phyloP scores from a whole-genome alignment of 1,140 invertebrate species.

The Orius laevigatus region DNA sequence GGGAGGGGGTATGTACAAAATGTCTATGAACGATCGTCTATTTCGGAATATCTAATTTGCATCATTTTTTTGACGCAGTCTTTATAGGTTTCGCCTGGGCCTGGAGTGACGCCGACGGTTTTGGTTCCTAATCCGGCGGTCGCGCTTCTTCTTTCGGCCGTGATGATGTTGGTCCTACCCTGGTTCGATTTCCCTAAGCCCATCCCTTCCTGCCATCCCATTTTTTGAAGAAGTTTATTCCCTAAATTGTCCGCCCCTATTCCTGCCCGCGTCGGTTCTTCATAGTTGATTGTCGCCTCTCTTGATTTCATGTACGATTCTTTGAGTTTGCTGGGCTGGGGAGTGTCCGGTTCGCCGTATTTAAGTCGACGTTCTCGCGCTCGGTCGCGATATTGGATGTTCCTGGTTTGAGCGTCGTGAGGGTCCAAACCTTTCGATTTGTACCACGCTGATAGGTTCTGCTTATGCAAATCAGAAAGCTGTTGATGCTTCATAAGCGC shows the following conservation, averaged over 20 bases:
- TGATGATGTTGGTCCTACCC: slow-evolving; percentile 82
- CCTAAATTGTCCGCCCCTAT: slow-evolving; percentile 82
- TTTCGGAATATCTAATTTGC: slow-evolving; percentile 64
- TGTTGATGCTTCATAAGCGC: slow-evolving; percentile 80
- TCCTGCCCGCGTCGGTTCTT: slow-evolving; percentile 48
- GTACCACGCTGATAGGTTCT: slow-evolving; percentile 64
- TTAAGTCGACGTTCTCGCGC: slow-evolving; percentile 90
- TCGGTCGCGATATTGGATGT: slow-evolving; percentile 71
- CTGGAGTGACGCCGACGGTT: slow-evolving; percentile 49
- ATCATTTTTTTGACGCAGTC: slow-evolving; percentile 85
- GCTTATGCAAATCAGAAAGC: slow-evolving; percentile 88
- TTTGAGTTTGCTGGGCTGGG: slow-evolving; percentile 51
- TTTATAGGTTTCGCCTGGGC: slow-evolving; percentile 72
- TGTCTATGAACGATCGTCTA: slow-evolving; percentile 23
- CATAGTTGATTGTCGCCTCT: slow-evolving; percentile 35
- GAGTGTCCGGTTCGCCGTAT: slow-evolving; percentile 74
- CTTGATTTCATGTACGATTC: slow-evolving; percentile 44
- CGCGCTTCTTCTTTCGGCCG: slow-evolving; percentile 47
- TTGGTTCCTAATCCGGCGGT: slow-evolving; percentile 61
- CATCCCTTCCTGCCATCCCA: slow-evolving; percentile 96
- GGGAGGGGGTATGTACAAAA: no score
- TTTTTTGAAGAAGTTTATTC: slow-evolving; percentile 87
- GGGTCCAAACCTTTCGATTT: slow-evolving; percentile 36
- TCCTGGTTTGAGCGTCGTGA: slow-evolving; percentile 33
- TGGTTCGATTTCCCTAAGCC: slow-evolving; percentile 86